phyloP scores from a whole-genome alignment of 2,888 invertebrate genomes.

The Pteria penguin region DNA sequence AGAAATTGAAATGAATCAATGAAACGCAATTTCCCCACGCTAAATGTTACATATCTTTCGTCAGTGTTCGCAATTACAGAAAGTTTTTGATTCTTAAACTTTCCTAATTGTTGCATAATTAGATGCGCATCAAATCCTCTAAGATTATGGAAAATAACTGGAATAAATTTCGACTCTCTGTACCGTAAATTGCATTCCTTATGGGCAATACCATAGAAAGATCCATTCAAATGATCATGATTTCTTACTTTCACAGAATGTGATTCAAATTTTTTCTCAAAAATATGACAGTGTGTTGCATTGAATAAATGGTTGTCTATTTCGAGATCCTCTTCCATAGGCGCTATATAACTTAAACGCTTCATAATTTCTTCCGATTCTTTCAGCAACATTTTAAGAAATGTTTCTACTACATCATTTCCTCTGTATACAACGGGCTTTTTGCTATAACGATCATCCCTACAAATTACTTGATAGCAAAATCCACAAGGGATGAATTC shows the following conservation, averaged over 20 bases:
- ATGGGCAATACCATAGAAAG: no score
- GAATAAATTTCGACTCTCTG: constrained; percentile 21
- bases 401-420: constrained; percentile 17
- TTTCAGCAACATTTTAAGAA: constrained; percentile 32
- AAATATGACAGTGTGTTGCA: constrained; percentile 31
- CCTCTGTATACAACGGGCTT: constrained; percentile 37
- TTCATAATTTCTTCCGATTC: constrained; percentile 36
- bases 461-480: constrained; percentile 41
- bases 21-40: no score
- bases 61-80: constrained; percentile 18
- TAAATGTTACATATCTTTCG: constrained; percentile 28
- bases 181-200: no score
- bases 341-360: constrained; percentile 26
- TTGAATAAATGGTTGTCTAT: constrained; percentile 6
- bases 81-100: no score
- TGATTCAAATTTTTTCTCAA: constrained; percentile 13
- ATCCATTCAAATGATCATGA: constrained; percentile 23
- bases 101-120: constrained; percentile 10
- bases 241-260: constrained; percentile 18
- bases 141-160: constrained; percentile 33
- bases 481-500: no score
- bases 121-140: constrained; percentile 28
- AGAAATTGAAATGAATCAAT: no score
- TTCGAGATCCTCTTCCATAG: constrained; percentile 24
- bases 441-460: constrained; percentile 38